These are phyloP conservation scores for Diaperis boleti DNA, from an alignment of 2,888 invertebrate species.

Conservation along the genomic window DNA sequence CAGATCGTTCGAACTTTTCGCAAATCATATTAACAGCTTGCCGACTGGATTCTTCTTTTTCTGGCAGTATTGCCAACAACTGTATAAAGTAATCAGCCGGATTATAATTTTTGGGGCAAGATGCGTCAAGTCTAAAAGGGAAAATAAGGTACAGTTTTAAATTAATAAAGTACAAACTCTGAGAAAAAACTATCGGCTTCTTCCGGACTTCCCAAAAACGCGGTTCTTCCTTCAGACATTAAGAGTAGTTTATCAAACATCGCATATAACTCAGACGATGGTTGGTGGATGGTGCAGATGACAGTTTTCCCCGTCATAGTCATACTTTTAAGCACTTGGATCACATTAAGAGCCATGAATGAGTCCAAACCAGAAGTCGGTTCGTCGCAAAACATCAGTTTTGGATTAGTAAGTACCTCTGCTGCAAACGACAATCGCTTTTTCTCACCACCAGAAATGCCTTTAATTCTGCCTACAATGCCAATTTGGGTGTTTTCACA, in stretches of 20 bases:
- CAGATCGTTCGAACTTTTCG: slow-evolving; percentile 78
- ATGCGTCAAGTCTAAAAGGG: slow-evolving; percentile 78
- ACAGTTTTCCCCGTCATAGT: slow-evolving; percentile 89
- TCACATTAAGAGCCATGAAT: slow-evolving; percentile 95
- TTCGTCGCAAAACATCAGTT: slow-evolving; percentile 96
- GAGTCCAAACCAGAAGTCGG: slow-evolving; percentile 97
- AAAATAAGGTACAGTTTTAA: too few relatives aligned
- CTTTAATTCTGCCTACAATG: slow-evolving; percentile 86
- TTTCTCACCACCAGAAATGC: slow-evolving; percentile 96
- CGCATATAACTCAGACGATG: slow-evolving; percentile 90
- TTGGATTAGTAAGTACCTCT: slow-evolving; percentile 96
- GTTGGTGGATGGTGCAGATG: slow-evolving; percentile 95
- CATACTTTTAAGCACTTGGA: slow-evolving; percentile 82
- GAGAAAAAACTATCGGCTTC: slow-evolving; percentile 85
- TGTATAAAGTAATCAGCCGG: slow-evolving; percentile 96
- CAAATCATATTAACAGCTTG: slow-evolving; percentile 84
- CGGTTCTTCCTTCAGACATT: slow-evolving; percentile 92
- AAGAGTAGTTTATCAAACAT: slow-evolving; percentile 91
- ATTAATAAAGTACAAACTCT: slow-evolving; percentile 71
- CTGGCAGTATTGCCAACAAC: slow-evolving; percentile 87
- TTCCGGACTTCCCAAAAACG: slow-evolving; percentile 85
- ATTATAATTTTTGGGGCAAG: slow-evolving; percentile 91
- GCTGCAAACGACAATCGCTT: slow-evolving; percentile 95
- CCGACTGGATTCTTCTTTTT: slow-evolving; percentile 82
- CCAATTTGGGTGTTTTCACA: slow-evolving; percentile 94